phyloP scores from a whole-genome alignment of 2,888 invertebrate genomes.

The Psylliodes chrysocephalus region DNA sequence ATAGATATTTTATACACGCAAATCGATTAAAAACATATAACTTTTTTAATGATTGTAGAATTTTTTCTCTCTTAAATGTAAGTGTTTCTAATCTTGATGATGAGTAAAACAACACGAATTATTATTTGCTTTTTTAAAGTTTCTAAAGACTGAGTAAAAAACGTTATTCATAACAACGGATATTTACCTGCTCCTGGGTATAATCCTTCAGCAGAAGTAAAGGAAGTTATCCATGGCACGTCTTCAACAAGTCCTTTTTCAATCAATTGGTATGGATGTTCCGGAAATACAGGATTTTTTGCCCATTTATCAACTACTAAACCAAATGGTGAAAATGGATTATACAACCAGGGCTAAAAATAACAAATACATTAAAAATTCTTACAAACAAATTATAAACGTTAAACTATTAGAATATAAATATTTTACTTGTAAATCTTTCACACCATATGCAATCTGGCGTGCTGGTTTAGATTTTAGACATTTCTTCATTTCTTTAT shows the following conservation, averaged over 20 bases:
- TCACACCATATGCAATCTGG: slow-evolving; percentile 69
- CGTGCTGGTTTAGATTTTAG: slow-evolving; percentile 71
- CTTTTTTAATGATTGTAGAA: no score
- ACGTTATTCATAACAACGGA: no score
- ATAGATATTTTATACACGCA: no score
- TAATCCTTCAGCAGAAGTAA: slow-evolving; percentile 78
- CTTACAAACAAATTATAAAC: neutral
- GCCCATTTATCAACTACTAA: slow-evolving; percentile 73
- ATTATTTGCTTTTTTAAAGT: no score
- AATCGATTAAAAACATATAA: no score
- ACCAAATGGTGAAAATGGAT: slow-evolving; percentile 78
- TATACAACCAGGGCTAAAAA: slow-evolving; percentile 69
- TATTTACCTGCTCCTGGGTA: slow-evolving; percentile 75
- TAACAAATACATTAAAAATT: neutral
- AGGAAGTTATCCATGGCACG: slow-evolving; percentile 76
- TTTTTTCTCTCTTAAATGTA: no score
- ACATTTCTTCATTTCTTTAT: slow-evolving; percentile 67
- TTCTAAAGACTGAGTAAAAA: no score
- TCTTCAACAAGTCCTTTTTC: slow-evolving; percentile 69
- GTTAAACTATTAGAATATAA: no score
- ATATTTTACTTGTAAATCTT: slow-evolving; percentile 71
- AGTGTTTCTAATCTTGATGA: no score
- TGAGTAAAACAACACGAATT: no score
- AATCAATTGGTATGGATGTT: slow-evolving; percentile 73
- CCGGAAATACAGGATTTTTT: slow-evolving; percentile 72